phyloP scores from a whole-genome alignment of 2,797 vertebrate species.

The Microctenopoma stevenorrisi region DNA sequence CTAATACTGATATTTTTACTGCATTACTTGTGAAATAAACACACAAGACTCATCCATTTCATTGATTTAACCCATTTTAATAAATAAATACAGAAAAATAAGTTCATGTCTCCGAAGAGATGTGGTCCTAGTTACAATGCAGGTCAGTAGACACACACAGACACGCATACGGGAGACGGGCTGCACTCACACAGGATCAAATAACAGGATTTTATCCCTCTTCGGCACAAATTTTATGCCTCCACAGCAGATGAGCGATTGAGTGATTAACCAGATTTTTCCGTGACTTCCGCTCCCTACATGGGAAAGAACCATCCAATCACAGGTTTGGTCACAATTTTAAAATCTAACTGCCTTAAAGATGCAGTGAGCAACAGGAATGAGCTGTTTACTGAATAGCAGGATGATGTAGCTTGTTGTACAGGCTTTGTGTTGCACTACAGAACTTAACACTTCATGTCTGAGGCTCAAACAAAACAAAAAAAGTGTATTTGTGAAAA shows the following conservation, averaged over 20 bases:
- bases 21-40: constrained; percentile 32
- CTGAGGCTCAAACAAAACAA: constrained; percentile 19
- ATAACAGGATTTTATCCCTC: constrained; percentile 46
- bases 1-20: no score
- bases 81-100: constrained; percentile 89
- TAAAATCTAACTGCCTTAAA: constrained; percentile 43
- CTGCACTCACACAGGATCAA: constrained; percentile 50
- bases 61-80: constrained; percentile 80
- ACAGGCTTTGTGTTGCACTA: constrained; percentile 46
- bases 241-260: constrained; percentile 35
- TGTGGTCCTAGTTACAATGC: constrained; percentile 73
- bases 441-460: constrained; percentile 28
- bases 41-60: constrained; percentile 15
- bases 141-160: constrained; percentile 68
- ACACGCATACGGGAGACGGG: constrained; percentile 30
- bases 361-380: constrained; percentile 28
- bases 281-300: constrained; percentile 25
- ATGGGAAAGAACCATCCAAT: neutral
- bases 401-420: constrained; percentile 32
- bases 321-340: constrained; percentile 21
- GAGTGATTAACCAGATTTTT: constrained; percentile 50
- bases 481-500: constrained; percentile 39
- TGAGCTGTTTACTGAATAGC: neutral
- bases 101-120: constrained; percentile 72
- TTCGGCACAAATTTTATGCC: constrained; percentile 54